Evolutionary conservation across 2,888 invertebrate species (phyloP), one percentile per base, ranked within the genome.

Genomic region (Ptychoptera albimana): DNA sequence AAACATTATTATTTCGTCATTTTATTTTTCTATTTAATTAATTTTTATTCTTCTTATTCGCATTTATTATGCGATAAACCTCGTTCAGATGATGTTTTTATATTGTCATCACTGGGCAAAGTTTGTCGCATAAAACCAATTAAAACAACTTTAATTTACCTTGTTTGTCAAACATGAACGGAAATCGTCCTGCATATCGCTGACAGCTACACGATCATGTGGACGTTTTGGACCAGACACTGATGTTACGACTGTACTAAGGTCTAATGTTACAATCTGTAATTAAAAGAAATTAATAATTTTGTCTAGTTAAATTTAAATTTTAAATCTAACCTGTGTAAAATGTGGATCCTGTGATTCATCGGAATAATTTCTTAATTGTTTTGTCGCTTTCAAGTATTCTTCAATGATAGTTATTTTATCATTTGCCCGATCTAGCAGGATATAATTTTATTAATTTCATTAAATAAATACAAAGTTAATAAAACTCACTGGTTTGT

Each of bases 141-240:
- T 44, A 38, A 47, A 42, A 13, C 42, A 43, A 45, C 12, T 66
- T 63, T 64, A 89, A 69, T 67, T 68, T 23, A 23, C 93, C 75
- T 91, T 93, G 57, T 76, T 91, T 11, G 73, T 74, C 10, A 98
- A 75, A 54, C 94, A 96, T 1, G 74, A 70, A 12, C 69, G 64
- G 66, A 97, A 98, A 64, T 97, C 96, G 10, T 69, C 66, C 61
- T 92, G 88, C 88, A 97, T 92, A 37, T 84, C 81, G 0, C 77
- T 67, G 0, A 96, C 89, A 0, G 92, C 77, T 4, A 98, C 93
- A 15, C 92, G 72, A 69, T 98, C 97, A 54, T 98, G 97, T 0
- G 97, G 97, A 43, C 97, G 69, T 61, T 98, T 98, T 0, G 97
- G 97, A 0, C 97, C 97, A 47, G 93, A 93, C 11, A 96, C 85